These are phyloP conservation scores for Tipula lateralis DNA, from an alignment of 2,888 invertebrate genomes.

Conservation along the genomic window DNA sequence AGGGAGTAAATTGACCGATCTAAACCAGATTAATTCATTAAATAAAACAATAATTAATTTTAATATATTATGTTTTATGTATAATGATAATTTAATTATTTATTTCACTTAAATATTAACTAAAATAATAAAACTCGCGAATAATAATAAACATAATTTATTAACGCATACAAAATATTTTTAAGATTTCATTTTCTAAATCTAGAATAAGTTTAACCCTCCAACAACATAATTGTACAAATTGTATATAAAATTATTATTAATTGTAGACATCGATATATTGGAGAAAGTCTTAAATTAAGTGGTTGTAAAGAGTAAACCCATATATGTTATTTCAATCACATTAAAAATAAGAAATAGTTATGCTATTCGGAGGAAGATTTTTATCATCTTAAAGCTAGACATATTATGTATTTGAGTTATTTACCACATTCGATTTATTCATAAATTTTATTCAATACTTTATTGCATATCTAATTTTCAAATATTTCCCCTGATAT, in stretches of 20 bases:
- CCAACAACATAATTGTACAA: background rate
- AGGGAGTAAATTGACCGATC: no score
- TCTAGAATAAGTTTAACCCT: background rate
- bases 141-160: background rate
- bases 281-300: background rate
- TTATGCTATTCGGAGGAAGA: background rate
- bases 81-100: background rate
- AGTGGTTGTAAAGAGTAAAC: background rate
- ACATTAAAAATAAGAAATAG: background rate
- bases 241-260: background rate
- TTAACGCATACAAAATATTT: background rate
- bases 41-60: no score
- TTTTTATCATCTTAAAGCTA: background rate
- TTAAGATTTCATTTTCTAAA: background rate
- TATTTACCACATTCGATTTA: background rate
- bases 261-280: background rate
- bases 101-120: background rate
- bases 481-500: background rate
- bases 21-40: no score
- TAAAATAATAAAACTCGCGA: background rate
- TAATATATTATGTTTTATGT: background rate
- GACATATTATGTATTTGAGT: background rate
- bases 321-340: background rate
- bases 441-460: background rate
- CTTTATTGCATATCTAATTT: background rate